These are phyloP conservation scores for Oplegnathus fasciatus DNA, from an alignment of 2,113 vertebrate species.

Conservation along the genomic window DNA sequence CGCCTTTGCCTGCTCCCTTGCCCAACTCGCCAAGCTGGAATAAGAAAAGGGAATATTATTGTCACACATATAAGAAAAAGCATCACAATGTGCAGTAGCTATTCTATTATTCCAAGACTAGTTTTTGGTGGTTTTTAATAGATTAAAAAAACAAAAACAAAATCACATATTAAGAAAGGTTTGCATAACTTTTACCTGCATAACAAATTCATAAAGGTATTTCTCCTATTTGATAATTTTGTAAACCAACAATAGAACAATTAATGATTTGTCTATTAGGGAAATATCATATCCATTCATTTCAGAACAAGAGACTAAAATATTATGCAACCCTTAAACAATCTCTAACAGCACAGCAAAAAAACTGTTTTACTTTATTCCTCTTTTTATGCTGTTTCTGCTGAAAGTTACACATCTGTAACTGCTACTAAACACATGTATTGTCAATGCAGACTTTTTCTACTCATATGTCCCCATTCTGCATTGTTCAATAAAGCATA, in stretches of 20 bases:
- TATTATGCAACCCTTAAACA: background rate
- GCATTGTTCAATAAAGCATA: background rate
- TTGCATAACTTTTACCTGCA: background rate
- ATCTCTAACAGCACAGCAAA: no score
- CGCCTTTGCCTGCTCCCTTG: conserved; percentile 87
- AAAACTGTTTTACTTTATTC: background rate
- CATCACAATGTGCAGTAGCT: background rate
- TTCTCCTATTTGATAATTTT: background rate
- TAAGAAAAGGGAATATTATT: background rate
- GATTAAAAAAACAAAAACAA: background rate
- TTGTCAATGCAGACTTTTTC: background rate
- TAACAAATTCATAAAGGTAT: background rate
- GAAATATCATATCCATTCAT: no score
- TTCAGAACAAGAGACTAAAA: no score
- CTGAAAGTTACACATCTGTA: background rate
- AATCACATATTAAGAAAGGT: no score
- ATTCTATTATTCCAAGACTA: background rate
- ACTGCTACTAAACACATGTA: background rate
- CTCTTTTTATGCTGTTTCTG: background rate
- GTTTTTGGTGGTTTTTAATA: background rate
- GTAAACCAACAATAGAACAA: background rate
- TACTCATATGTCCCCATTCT: background rate
- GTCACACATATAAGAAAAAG: background rate
- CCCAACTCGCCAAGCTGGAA: conserved; percentile 89
- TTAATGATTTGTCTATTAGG: background rate